Percentiles rank a stretch among this genome's conserved stretches.
Evolutionary conservation across 2,797 vertebrate genomes (phyloP).

Genomic region (Nannoperca obscura): DNA sequence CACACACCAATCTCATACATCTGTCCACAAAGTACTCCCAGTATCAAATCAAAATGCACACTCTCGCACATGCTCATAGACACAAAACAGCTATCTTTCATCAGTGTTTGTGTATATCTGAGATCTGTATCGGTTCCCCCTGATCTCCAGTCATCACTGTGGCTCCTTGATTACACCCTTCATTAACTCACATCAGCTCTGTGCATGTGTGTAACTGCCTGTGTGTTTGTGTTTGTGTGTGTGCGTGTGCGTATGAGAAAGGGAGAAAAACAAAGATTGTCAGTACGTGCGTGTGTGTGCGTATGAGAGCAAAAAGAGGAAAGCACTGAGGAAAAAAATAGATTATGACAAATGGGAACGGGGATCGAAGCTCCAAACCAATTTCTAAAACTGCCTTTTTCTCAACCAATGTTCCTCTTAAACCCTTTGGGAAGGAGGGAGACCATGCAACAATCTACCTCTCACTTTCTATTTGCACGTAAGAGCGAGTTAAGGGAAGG

Average conservation of each 20-base stretch:
- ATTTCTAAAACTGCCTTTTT: slow-evolving; percentile 76
- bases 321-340: slow-evolving; percentile 47
- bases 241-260: slow-evolving; percentile 16
- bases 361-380: slow-evolving; percentile 70
- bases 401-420: slow-evolving; percentile 62
- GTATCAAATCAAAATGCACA: slow-evolving; percentile 35
- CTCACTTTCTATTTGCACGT: slow-evolving; percentile 61
- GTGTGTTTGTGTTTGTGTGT: slow-evolving; percentile 2
- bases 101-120: slow-evolving; percentile 80
- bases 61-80: slow-evolving; percentile 22
- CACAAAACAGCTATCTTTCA: slow-evolving; percentile 74
- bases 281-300: background rate
- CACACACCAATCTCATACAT: slow-evolving; percentile 50
- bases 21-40: slow-evolving; percentile 52
- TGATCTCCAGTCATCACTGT: slow-evolving; percentile 80
- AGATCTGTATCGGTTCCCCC: slow-evolving; percentile 80
- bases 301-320: slow-evolving; percentile 18
- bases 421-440: slow-evolving; percentile 51
- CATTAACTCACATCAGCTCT: slow-evolving; percentile 81
- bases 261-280: slow-evolving; percentile 43
- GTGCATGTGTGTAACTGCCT: slow-evolving; percentile 60
- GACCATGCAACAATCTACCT: slow-evolving; percentile 54
- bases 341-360: slow-evolving; percentile 77
- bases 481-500: slow-evolving; percentile 33
- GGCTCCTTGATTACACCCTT: slow-evolving; percentile 86